Percentiles rank a stretch among this genome's conserved stretches.
phyloP scores from a whole-genome alignment of 2,113 vertebrate species.

The Anarhynchus alexandrinus region DNA sequence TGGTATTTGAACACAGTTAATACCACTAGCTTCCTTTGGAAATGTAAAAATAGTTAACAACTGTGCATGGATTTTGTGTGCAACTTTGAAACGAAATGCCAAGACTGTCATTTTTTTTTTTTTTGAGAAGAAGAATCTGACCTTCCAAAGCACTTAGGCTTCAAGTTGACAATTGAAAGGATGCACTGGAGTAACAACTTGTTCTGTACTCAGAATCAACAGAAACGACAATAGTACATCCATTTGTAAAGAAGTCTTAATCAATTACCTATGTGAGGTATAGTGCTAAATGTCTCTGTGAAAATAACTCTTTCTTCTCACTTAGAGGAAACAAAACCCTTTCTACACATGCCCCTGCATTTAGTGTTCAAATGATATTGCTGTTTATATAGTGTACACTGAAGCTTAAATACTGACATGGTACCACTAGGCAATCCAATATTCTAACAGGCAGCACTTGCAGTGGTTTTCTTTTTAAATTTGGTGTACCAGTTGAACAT shows the following conservation, averaged over 20 bases:
- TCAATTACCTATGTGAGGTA: neutral
- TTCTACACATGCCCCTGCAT: neutral
- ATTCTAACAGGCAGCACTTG: neutral
- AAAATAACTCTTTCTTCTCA: neutral
- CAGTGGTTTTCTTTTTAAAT: neutral
- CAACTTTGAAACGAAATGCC: neutral
- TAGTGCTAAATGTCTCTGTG: neutral
- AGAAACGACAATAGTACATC: neutral
- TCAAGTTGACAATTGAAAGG: neutral
- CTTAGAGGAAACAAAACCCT: neutral
- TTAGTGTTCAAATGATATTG: neutral
- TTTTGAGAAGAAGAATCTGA: neutral
- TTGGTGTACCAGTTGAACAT: neutral
- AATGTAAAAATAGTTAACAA: neutral
- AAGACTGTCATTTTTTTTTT: neutral
- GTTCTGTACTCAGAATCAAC: neutral
- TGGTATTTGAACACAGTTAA: neutral
- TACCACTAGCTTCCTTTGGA: neutral
- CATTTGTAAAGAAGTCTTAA: neutral
- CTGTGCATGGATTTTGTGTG: neutral
- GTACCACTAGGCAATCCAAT: neutral
- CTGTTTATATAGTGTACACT: rapidly evolving
- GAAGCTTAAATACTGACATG: neutral
- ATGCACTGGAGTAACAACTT: neutral
- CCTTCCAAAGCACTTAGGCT: neutral